A percentile compares a stretch with the other conserved stretches of the same genome.
These are phyloP conservation scores for Philonicus albiceps DNA, from an alignment of 2,888 invertebrate species.

Conservation along the genomic window DNA sequence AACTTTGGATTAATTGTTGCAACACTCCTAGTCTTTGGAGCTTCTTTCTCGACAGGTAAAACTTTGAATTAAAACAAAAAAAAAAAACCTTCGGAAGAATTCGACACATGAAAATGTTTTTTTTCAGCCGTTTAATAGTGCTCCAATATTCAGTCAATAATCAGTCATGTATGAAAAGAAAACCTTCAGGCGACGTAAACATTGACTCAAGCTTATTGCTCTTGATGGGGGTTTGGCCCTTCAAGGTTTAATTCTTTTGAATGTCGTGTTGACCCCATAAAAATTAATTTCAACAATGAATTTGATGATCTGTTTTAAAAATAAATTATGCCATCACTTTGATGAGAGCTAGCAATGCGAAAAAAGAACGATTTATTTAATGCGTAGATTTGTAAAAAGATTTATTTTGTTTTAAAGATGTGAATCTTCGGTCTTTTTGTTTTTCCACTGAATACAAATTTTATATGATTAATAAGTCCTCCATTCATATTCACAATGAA, in stretches of 20 bases:
- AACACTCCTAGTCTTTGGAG: constrained; percentile 37
- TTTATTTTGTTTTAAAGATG: not conserved
- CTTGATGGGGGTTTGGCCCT: not conserved
- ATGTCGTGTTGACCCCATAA: not conserved
- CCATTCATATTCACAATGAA: not conserved
- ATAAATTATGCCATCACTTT: not conserved
- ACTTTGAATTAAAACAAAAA: not conserved
- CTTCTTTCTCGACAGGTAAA: constrained; percentile 48
- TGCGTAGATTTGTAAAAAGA: not conserved
- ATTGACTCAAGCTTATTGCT: not conserved
- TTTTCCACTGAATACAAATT: not conserved
- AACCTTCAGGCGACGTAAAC: not conserved
- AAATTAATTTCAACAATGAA: not conserved
- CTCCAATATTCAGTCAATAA: not conserved
- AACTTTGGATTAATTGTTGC: constrained; percentile 46
- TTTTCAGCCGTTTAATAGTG: not conserved
- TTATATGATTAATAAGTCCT: not conserved
- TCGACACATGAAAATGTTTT: not conserved
- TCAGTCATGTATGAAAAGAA: not conserved
- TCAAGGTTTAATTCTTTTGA: not conserved
- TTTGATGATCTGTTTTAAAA: not conserved
- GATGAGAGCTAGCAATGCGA: not conserved
- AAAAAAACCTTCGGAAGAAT: not conserved
- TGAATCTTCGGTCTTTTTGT: not conserved
- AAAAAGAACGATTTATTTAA: not conserved